A percentile compares a stretch with the other conserved stretches of the same genome.
Evolutionary conservation across 2,888 invertebrate genomes (phyloP).

Genomic region (Oasisia sp.): DNA sequence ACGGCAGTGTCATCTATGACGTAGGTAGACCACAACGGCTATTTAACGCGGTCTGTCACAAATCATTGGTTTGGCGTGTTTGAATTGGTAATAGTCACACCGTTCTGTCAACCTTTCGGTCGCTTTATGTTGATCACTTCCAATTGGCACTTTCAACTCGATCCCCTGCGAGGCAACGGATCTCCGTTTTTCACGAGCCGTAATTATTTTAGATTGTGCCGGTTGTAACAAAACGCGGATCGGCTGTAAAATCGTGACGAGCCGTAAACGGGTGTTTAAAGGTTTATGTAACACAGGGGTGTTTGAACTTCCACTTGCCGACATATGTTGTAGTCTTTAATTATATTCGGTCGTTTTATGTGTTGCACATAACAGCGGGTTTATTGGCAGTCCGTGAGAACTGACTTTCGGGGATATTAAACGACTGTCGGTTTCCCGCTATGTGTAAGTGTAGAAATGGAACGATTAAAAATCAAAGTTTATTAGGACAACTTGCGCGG

Average conservation of each 20-base stretch:
- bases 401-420: not conserved
- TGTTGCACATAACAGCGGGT: not conserved
- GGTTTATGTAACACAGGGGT: not conserved
- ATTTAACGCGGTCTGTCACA: not conserved
- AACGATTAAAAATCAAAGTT: not conserved
- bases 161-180: not conserved
- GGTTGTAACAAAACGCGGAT: slow-evolving; percentile 1
- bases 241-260: slow-evolving; percentile 9
- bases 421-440: not conserved
- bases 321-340: not conserved
- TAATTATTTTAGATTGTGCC: not conserved
- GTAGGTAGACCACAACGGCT: not conserved
- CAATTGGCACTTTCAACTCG: slow-evolving; percentile 3
- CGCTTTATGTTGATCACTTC: not conserved
- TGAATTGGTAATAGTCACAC: slow-evolving; percentile 1
- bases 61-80: not conserved
- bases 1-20: not conserved
- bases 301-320: not conserved
- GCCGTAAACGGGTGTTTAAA: not conserved
- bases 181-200: not conserved
- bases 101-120: not conserved
- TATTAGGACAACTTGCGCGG: not conserved
- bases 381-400: not conserved
- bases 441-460: not conserved
- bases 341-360: slow-evolving; percentile 5